Conservation (phyloP, 2,113 vertebrate genomes). For the Tinamus guttatus region DNA sequence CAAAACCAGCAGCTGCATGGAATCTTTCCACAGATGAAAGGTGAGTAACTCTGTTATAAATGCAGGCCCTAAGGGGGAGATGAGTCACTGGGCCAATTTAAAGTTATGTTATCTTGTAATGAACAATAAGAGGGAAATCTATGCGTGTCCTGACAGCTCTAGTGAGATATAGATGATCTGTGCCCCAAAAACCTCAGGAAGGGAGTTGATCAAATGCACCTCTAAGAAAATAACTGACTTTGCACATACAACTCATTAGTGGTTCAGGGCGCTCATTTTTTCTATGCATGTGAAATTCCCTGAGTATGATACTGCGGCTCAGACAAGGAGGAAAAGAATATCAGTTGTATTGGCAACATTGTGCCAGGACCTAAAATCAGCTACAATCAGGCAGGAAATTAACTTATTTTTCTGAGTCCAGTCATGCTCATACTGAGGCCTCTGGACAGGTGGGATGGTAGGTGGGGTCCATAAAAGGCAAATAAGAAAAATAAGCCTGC, state of each 20-base stretch:
- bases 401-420: neutral
- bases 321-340: neutral
- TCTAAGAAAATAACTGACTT: slow-evolving; percentile 44
- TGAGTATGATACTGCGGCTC: neutral
- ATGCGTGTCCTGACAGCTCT: slow-evolving; percentile 74
- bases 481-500: slow-evolving; percentile 1
- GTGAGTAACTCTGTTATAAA: slow-evolving; percentile 65
- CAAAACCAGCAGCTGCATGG: slow-evolving; percentile 69
- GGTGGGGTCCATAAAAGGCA: neutral
- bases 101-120: slow-evolving; percentile 72
- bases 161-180: slow-evolving; percentile 52
- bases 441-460: neutral
- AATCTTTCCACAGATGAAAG: slow-evolving; percentile 71
- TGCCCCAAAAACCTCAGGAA: slow-evolving; percentile 68
- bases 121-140: slow-evolving; percentile 75
- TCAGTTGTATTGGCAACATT: neutral
- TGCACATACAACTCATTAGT: neutral
- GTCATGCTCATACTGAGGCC: neutral
- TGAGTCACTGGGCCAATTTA: slow-evolving; percentile 77
- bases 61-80: slow-evolving; percentile 61
- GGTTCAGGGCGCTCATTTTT: neutral
- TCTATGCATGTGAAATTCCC: neutral
- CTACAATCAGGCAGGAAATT: neutral
- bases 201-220: slow-evolving; percentile 41
- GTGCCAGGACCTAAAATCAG: neutral